Base-by-base conservation (phyloP, 2,113 vertebrate genomes). In the Alosa alosa region DNA sequence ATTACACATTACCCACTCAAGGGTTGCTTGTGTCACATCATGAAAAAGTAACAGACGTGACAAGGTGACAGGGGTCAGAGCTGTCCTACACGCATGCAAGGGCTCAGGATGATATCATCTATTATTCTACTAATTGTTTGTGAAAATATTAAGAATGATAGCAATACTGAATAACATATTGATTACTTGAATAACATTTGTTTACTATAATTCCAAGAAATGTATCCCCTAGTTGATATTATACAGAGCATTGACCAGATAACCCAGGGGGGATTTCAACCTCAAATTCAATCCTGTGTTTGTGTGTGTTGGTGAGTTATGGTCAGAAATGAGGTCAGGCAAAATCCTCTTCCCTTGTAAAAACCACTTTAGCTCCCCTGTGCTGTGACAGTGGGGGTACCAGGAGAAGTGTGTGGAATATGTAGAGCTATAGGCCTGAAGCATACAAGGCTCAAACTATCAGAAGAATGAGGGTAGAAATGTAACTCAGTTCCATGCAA, bases 251-350 rank as follows among this genome's bases (percentile, higher is more conserved):
- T 31, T 57, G 46, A 6, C 44, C 84, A 64, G 46, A 36, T n/a
- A n/a, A 82, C 44, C 88, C 83, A n/a, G 68, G 11, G 84, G 82
- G 60, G 47, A 60, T 87, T 87, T 85, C 39, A 72, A 83, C 39
- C 82, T 45, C 18, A 49, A 4, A 18, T 85, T 84, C 72, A 84
- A 84, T 84, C 52, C 84, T 60, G 44, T 86, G n/a, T n/a, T n/a
- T n/a, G n/a, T n/a, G n/a, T n/a, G 64, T 85, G 75, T 82, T 78
- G 64, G 64, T 15, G 31, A 36, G 64, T 72, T 72, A 72, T 84
- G 87, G 72, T n/a, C 83, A 86, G 78, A 88, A 90, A 89, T 52
- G 75, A 82, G 82, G 87, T 88, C 89, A 86, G 84, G 41, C 52
- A 47, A 86, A 87, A 87, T 87, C 55, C 49, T 50, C 84, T 85